Conservation (phyloP, 2,113 vertebrate genomes). For the Odontophorus gujanensis region DNA sequence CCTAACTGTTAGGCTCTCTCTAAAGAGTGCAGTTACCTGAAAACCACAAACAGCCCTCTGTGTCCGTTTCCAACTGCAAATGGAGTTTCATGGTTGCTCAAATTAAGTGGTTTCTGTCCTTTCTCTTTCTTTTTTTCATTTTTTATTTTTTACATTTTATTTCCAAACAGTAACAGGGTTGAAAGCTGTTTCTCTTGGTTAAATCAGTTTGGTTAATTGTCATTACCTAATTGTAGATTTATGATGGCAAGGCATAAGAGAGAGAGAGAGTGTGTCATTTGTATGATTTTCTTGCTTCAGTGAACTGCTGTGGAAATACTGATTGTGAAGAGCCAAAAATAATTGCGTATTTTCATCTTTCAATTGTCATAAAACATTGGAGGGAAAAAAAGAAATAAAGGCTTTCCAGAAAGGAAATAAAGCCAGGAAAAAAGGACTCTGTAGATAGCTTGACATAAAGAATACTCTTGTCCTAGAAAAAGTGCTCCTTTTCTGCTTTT, state of each 20-base stretch:
- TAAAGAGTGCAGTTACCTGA: background rate
- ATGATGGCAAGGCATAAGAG: background rate
- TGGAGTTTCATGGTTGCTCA: background rate
- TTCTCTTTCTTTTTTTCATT: no score
- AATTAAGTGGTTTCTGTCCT: background rate
- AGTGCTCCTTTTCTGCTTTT: background rate
- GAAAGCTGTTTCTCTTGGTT: background rate
- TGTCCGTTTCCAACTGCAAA: background rate
- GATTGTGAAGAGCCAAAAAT: background rate
- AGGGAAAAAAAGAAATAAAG: background rate
- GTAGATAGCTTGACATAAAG: background rate
- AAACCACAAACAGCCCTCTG: background rate
- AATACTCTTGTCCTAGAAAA: background rate
- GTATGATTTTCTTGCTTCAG: background rate
- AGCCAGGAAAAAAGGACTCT: background rate
- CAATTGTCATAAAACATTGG: background rate
- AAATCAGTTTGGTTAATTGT: background rate
- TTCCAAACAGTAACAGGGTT: background rate
- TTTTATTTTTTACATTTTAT: background rate
- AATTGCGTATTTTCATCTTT: background rate
- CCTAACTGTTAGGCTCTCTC: background rate
- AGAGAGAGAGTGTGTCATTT: background rate
- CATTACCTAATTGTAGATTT: background rate
- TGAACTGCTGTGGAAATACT: background rate
- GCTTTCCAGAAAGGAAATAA: background rate